A percentile compares a stretch with the other conserved stretches of the same genome.
phyloP scores from a whole-genome alignment of 2,113 vertebrate genomes.

The Caracal caracal region DNA sequence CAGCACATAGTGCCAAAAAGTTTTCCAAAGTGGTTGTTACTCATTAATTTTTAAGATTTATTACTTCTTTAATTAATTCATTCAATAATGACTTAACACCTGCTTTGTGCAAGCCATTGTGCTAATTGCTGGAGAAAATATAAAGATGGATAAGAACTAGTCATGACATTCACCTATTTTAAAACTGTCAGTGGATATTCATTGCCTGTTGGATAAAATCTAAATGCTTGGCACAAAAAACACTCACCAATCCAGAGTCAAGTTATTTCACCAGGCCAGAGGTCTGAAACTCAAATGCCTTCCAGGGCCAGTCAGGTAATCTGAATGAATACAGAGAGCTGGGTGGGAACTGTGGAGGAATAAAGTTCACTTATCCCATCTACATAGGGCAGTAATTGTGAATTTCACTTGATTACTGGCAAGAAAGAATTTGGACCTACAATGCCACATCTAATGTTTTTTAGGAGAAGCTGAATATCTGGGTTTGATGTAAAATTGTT shows the following conservation, averaged over 20 bases:
- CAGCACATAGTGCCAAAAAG: background rate
- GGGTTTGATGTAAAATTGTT: background rate
- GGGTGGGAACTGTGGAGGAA: background rate
- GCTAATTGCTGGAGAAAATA: slow-evolving; percentile 57
- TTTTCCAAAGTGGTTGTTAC: slow-evolving; percentile 47
- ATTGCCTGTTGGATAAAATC: background rate
- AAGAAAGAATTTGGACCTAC: fast-evolving
- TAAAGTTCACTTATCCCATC: too few relatives aligned
- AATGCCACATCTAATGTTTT: background rate
- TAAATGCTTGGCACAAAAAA: background rate
- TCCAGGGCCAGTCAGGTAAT: background rate
- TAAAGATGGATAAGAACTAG: slow-evolving; percentile 41
- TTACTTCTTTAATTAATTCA: slow-evolving; percentile 59
- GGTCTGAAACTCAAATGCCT: background rate
- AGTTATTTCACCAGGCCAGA: background rate
- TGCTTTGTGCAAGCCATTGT: slow-evolving; percentile 53
- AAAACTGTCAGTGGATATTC: slow-evolving; percentile 27
- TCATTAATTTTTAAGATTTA: slow-evolving; percentile 68
- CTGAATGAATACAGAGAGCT: background rate
- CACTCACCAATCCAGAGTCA: background rate
- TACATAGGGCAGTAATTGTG: background rate
- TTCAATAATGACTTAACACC: slow-evolving; percentile 56
- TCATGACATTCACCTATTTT: background rate
- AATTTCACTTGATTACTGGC: background rate
- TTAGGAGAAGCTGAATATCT: background rate